Evolutionary conservation across 1,140 invertebrate species (phyloP), one percentile per base, ranked within the genome.

Genomic region (Listronotus bonariensis): DNA sequence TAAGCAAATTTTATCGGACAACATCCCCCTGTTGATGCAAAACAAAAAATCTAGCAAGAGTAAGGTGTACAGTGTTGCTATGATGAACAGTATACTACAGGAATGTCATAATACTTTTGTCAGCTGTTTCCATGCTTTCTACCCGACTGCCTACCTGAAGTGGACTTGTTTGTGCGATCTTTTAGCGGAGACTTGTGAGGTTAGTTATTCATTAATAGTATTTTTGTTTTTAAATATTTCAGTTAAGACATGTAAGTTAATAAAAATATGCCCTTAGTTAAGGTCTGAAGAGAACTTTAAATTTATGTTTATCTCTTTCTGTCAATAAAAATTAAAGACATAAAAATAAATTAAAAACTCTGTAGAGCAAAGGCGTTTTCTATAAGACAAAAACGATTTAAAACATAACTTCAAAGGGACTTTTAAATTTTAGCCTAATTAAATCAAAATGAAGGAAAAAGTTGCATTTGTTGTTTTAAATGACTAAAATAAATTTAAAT

Each of bases 51-150:
- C 69, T 18, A 68, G 66, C 26, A 62, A 51, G 17, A 72, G 67
- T 48, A 69, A 68, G 20, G 55, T 45, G 15, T 55, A 49, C 12
- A 67, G 63, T 18, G 48, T 70, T 11, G 80, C 85, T 65, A 81
- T 89, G 81, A 87, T 84, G 0, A 81, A 82, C 31, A 84, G 86
- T 38, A 90, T 98, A 58, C 79, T 98, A 11, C 89, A 93, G 31
- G 95, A 97, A 74, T 95, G 92, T 72, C 92, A 97, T 71, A 85
- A 88, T 54, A 96, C 94, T 9, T 95, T 97, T 77, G 90, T 94
- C 3, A 82, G 89, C 3, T 97, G 95, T 78, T 98, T 96, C 75
- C 93, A 97, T 80, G 93, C 93, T 0, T 98, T 98, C 81, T 98
- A 96, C 81, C 95, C 96, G 0, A 97, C 94, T 0, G 91, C 92